Evolutionary conservation across 2,113 vertebrate species (phyloP).

Genomic region (Hippocampus barbouri): DNA sequence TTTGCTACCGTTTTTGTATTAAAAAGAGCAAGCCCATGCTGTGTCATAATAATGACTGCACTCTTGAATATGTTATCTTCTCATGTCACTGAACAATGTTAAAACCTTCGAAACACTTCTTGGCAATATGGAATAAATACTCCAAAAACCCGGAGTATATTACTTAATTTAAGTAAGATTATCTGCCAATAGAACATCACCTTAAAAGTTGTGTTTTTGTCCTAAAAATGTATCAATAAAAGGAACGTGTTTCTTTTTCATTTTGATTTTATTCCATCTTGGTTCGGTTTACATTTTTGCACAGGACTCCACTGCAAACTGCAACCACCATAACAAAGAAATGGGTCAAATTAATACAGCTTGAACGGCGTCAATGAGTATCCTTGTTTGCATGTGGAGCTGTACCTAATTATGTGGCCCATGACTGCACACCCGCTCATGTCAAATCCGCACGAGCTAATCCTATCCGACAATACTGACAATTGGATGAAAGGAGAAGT

Average conservation of each 20-base stretch:
- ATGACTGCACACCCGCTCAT: neutral
- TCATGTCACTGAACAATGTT: no score
- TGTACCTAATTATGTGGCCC: neutral
- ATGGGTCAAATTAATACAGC: neutral
- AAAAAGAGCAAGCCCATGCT: no score
- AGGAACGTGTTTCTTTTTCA: neutral
- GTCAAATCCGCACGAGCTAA: neutral
- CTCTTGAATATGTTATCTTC: no score
- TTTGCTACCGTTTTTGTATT: no score
- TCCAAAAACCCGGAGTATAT: no score
- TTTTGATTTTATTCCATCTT: neutral
- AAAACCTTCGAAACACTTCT: no score
- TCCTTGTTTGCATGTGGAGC: neutral
- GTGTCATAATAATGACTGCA: no score
- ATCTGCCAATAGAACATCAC: neutral
- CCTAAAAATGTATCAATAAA: neutral
- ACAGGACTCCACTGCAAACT: neutral
- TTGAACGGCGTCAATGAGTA: neutral
- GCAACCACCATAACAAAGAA: neutral
- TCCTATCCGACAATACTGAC: constrained; percentile 11
- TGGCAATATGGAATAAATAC: no score
- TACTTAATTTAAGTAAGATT: neutral
- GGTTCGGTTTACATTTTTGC: neutral
- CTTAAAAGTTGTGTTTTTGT: neutral
- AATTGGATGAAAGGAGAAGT: constrained; percentile 25